These are phyloP conservation scores for Melanotaenia maccullochi DNA, from an alignment of 2,797 vertebrate genomes.

Conservation along the genomic window DNA sequence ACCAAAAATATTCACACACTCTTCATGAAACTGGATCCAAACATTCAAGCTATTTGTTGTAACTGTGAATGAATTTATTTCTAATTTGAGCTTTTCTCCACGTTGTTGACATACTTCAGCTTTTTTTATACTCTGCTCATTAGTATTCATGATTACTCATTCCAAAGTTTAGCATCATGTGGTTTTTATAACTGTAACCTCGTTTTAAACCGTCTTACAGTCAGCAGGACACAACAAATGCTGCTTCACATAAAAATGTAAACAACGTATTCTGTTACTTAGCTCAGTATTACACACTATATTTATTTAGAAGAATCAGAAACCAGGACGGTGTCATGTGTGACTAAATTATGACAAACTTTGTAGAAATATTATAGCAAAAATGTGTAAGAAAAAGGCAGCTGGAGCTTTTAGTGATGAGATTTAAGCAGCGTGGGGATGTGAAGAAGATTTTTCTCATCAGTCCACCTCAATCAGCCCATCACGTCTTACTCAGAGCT, in stretches of 20 bases:
- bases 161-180: background rate
- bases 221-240: no score
- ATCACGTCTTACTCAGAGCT: no score
- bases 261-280: no score
- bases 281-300: background rate
- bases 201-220: background rate
- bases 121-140: conserved; percentile 8
- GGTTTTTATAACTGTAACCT: background rate
- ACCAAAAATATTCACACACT: background rate
- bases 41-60: background rate
- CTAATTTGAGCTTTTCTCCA: background rate
- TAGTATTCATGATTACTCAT: background rate
- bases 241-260: background rate
- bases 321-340: background rate
- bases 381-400: background rate
- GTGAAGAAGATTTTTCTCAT: no score
- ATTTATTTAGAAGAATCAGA: background rate
- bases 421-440: background rate
- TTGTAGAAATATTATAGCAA: background rate
- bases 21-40: background rate
- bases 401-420: background rate
- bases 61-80: background rate
- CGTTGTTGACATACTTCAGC: background rate
- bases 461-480: no score
- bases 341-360: background rate